Conservation (phyloP, 2,888 invertebrate genomes). For the Drosophila helvetica region DNA sequence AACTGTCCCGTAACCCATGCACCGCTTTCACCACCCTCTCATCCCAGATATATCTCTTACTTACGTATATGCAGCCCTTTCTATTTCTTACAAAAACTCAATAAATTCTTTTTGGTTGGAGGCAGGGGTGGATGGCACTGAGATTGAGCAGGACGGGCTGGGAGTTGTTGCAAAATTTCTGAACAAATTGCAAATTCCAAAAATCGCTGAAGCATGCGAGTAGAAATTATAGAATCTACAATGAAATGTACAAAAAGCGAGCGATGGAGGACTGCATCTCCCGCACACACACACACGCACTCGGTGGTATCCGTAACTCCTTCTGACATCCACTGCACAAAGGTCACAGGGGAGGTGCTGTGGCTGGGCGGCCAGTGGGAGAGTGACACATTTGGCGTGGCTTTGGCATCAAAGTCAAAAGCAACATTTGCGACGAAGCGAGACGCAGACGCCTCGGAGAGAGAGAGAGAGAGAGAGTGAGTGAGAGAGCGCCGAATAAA, state of each 20-base stretch:
- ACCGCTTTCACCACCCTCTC: neutral
- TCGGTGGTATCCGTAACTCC: conserved; percentile 32
- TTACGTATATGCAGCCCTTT: neutral
- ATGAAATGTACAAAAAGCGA: conserved; percentile 68
- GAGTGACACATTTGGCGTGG: conserved; percentile 52
- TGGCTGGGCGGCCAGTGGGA: conserved; percentile 19
- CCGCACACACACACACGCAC: conserved; percentile 11
- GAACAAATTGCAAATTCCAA: conserved; percentile 79
- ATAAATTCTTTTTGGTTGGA: conserved; percentile 43
- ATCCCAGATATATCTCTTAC: neutral
- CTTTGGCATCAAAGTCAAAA: conserved; percentile 74
- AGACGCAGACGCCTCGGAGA: neutral
- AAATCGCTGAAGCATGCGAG: conserved; percentile 76
- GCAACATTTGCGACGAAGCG: conserved; percentile 57
- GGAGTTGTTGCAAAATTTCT: conserved; percentile 62
- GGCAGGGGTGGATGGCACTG: neutral
- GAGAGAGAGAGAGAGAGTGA: neutral
- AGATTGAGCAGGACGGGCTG: neutral
- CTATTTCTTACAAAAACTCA: conserved; percentile 21
- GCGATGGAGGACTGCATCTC: conserved; percentile 11
- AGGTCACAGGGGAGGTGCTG: conserved; percentile 67
- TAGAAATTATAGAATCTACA: conserved; percentile 78
- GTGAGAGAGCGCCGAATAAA: conserved; percentile 39
- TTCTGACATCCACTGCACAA: conserved; percentile 73
- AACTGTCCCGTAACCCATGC: neutral